phyloP scores from a whole-genome alignment of 2,797 vertebrate species.

The Syndactyla subalaris region DNA sequence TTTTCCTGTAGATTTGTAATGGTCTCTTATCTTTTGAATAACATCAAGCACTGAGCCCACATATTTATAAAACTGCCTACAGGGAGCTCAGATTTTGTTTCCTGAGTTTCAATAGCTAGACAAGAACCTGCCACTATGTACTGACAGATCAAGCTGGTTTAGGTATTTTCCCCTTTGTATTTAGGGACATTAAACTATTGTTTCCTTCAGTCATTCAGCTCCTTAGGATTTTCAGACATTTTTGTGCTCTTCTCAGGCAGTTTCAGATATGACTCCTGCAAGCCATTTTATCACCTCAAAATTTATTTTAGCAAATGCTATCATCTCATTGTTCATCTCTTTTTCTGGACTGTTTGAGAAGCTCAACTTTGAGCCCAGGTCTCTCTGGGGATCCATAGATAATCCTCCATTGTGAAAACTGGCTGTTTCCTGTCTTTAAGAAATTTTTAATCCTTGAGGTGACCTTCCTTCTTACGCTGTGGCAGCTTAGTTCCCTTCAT shows the following conservation, averaged over 20 bases:
- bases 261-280: background rate
- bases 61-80: background rate
- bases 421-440: background rate
- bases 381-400: background rate
- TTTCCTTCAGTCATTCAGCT: background rate
- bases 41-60: background rate
- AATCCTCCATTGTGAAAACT: background rate
- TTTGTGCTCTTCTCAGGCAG: background rate
- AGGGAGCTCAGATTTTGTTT: background rate
- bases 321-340: background rate
- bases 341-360: background rate
- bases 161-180: background rate
- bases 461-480: background rate
- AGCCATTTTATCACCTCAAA: background rate
- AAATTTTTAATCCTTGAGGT: background rate
- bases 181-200: background rate
- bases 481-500: background rate
- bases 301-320: background rate
- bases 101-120: background rate
- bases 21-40: background rate
- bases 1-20: background rate
- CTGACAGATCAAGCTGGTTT: background rate
- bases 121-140: background rate
- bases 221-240: background rate
- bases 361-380: background rate